Evolutionary conservation across 2,888 invertebrate species (phyloP).

Genomic region (Seira musarum): DNA sequence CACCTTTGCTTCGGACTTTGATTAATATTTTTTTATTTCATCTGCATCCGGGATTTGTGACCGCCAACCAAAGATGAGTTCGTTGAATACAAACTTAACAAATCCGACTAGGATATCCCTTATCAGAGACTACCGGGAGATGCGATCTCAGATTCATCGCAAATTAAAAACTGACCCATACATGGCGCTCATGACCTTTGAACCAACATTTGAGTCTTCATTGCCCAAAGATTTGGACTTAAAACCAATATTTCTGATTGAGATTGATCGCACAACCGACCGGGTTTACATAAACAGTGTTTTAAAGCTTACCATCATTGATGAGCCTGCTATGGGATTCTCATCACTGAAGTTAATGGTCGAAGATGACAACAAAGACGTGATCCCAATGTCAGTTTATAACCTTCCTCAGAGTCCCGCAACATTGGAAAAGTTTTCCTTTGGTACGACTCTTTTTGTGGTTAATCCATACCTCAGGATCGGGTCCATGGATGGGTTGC

Average conservation of each 20-base stretch:
- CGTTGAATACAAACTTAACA: too few species aligned
- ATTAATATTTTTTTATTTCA: too few species aligned
- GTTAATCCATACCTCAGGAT: conserved; percentile 37
- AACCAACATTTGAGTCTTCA: not conserved
- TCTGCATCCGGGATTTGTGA: too few species aligned
- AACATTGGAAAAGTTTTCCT: not conserved
- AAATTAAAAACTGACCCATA: conserved; percentile 8
- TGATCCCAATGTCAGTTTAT: conserved; percentile 29
- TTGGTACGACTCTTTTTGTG: conserved; percentile 34
- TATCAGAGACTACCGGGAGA: not conserved
- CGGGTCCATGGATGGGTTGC: not conserved
- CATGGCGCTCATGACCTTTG: too few species aligned
- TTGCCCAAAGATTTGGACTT: too few species aligned
- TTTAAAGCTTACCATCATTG: conserved; percentile 43
- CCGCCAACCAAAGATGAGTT: too few species aligned
- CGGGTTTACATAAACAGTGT: conserved; percentile 37
- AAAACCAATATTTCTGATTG: conserved; percentile 28
- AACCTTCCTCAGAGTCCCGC: conserved; percentile 18
- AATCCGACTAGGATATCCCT: not conserved
- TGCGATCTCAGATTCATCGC: not conserved
- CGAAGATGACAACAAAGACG: conserved; percentile 40
- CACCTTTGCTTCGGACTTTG: too few species aligned
- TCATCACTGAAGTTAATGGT: conserved; percentile 21
- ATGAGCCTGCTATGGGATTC: conserved; percentile 31
- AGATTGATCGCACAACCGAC: conserved; percentile 41